These are phyloP conservation scores for Pseudomyrmex gracilis DNA, from an alignment of 1,140 invertebrate genomes.

Conservation along the genomic window DNA sequence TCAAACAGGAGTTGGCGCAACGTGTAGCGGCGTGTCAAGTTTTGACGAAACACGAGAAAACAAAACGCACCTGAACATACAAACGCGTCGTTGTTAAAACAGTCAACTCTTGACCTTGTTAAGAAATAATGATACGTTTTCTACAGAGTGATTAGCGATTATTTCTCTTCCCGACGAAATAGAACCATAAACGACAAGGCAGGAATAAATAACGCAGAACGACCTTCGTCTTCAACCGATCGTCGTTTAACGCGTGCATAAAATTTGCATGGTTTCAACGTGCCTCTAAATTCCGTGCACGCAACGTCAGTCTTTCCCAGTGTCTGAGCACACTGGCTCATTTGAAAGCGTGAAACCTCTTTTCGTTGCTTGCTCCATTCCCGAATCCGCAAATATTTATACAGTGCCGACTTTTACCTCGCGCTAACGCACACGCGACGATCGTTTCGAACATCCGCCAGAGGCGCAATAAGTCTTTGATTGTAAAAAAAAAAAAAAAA, in stretches of 20 bases:
- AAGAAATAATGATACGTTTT: constrained; percentile 39
- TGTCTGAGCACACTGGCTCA: not conserved
- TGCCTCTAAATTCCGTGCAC: constrained; percentile 38
- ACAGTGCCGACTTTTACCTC: constrained; percentile 4
- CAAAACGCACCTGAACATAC: constrained; percentile 10
- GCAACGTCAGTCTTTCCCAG: constrained; percentile 14
- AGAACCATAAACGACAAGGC: not conserved
- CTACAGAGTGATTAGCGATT: constrained; percentile 8
- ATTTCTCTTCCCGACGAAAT: constrained; percentile 36
- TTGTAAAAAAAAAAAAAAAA: constrained; percentile 48
- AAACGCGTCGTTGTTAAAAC: not conserved
- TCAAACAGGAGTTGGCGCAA: constrained; percentile 22
- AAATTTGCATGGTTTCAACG: constrained; percentile 38
- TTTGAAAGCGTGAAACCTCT: constrained; percentile 21
- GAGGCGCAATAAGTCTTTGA: not conserved
- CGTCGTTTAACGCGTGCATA: constrained; percentile 21
- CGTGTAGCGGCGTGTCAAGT: constrained; percentile 17
- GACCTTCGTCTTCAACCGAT: not conserved
- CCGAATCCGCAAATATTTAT: constrained; percentile 42
- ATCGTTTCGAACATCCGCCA: not conserved
- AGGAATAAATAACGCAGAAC: not conserved
- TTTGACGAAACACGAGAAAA: not conserved
- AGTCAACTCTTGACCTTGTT: constrained; percentile 5
- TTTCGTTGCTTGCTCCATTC: constrained; percentile 23
- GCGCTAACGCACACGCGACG: not conserved